Evolutionary conservation across 1,140 invertebrate genomes (phyloP).

Genomic region (Meloidogyne exigua): DNA sequence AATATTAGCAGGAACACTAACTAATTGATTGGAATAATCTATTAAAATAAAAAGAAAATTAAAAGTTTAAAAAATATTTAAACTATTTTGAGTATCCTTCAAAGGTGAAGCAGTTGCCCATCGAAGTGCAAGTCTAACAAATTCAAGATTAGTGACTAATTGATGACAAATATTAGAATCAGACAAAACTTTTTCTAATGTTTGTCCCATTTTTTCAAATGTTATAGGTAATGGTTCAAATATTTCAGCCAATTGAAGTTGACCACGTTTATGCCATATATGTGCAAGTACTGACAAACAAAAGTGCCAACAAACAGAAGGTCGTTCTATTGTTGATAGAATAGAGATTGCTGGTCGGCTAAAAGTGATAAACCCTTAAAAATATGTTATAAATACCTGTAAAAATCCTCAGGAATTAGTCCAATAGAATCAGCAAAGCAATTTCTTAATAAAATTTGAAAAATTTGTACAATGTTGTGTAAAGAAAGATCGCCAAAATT

Average conservation of each 20-base stretch:
- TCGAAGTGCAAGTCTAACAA: conserved; percentile 12
- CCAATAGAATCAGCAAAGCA: conserved; percentile 18
- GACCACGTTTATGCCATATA: conserved; percentile 3
- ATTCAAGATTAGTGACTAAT: conserved; percentile 1
- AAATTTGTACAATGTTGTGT: conserved; percentile 18
- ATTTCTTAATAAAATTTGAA: conserved; percentile 22
- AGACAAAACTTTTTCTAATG: background rate
- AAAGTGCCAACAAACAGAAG: conserved; percentile 20
- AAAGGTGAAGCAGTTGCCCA: conserved; percentile 3
- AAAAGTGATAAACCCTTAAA: background rate
- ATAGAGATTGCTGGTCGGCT: conserved; percentile 12
- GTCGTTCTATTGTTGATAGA: background rate
- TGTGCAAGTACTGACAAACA: background rate
- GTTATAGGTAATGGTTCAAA: background rate
- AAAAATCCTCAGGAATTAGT: conserved; percentile 16
- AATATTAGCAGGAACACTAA: conserved; percentile 18
- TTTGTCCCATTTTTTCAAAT: background rate
- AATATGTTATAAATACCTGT: conserved; percentile 12
- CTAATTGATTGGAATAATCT: conserved; percentile 19
- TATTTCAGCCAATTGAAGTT: background rate
- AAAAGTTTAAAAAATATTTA: background rate
- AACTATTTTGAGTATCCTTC: background rate
- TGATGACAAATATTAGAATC: background rate
- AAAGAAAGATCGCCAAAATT: conserved; percentile 26
- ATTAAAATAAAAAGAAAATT: background rate